Conservation (phyloP, 2,888 invertebrate species). For the Drosophila ezoana region DNA sequence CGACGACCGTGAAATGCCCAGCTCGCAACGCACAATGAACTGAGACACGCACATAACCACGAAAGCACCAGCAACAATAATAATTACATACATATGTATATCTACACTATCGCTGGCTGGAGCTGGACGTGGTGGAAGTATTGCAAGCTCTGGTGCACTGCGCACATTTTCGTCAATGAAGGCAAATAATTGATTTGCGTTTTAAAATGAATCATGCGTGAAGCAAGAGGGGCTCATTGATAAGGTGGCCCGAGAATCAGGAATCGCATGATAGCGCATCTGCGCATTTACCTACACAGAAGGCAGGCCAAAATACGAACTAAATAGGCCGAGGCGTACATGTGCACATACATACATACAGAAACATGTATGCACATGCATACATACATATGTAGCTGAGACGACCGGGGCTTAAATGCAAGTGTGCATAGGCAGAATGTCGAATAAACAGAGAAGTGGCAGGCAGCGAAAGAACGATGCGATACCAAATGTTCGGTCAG, state of each 20-base stretch:
- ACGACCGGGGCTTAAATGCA: constrained; percentile 47
- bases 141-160: constrained; percentile 51
- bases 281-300: constrained; percentile 4
- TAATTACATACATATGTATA: constrained; percentile 8
- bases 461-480: constrained; percentile 57
- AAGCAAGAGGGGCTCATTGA: constrained; percentile 39
- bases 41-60: constrained; percentile 52
- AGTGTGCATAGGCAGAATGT: constrained; percentile 58
- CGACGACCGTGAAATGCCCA: constrained; percentile 78
- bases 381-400: background rate
- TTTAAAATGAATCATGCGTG: constrained; percentile 75
- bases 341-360: background rate
- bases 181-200: constrained; percentile 63
- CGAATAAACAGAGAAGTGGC: constrained; percentile 54
- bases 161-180: constrained; percentile 73
- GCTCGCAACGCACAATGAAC: constrained; percentile 77
- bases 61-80: constrained; percentile 27
- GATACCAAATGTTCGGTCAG: constrained; percentile 69
- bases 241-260: constrained; percentile 34
- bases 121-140: constrained; percentile 11
- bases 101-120: constrained; percentile 4
- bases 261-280: constrained; percentile 15
- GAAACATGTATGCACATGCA: too few relatives aligned
- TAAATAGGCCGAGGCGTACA: constrained; percentile 56
- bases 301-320: constrained; percentile 1